A percentile compares a stretch with the other conserved stretches of the same genome.
phyloP scores from a whole-genome alignment of 2,113 vertebrate species.

The Tachuris rubrigastra region DNA sequence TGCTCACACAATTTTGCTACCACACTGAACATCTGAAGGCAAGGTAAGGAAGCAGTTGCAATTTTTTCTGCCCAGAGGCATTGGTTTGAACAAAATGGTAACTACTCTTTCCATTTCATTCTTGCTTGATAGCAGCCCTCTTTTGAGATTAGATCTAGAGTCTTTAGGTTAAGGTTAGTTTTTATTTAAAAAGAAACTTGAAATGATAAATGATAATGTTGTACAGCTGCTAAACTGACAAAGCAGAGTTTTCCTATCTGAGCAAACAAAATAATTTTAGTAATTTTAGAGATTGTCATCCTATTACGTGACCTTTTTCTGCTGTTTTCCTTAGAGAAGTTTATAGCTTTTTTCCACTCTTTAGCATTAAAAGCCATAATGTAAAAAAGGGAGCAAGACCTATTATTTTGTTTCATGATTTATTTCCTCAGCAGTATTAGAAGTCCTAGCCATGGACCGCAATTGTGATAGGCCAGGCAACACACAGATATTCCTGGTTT shows the following conservation, averaged over 20 bases:
- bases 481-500: neutral
- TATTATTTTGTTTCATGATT: neutral
- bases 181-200: neutral
- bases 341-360: neutral
- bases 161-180: neutral
- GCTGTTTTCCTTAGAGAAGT: neutral
- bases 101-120: neutral
- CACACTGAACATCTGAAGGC: neutral
- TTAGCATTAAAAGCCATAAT: neutral
- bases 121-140: neutral
- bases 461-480: neutral
- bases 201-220: neutral
- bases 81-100: neutral
- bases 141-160: neutral
- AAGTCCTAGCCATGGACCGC: neutral
- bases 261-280: neutral
- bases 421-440: neutral
- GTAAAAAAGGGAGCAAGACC: neutral
- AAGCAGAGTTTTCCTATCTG: neutral
- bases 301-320: neutral
- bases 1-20: fast-evolving
- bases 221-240: neutral
- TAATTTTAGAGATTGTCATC: neutral
- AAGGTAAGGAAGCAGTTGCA: neutral
- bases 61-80: neutral